A percentile compares a stretch with the other conserved stretches of the same genome.
Evolutionary conservation across 2,888 invertebrate genomes (phyloP).

Genomic region (Caenorhabditis angaria): DNA sequence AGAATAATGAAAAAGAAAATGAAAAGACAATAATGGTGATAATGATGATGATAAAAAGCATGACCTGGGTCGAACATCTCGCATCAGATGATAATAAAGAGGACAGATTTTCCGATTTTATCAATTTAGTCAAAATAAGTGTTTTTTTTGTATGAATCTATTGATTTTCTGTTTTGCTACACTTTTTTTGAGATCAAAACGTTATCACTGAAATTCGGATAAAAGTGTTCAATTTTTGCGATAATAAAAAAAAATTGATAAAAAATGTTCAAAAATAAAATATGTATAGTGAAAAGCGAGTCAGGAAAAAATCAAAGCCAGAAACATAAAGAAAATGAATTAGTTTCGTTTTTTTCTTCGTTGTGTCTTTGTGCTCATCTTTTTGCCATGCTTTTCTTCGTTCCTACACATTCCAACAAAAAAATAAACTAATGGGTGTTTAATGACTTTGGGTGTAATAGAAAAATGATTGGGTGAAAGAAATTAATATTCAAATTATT

Average conservation of each 20-base stretch:
- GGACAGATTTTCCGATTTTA: background rate
- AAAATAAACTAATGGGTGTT: background rate
- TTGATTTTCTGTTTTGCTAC: no score
- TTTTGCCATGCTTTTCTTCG: background rate
- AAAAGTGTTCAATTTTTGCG: no score
- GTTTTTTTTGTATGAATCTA: no score
- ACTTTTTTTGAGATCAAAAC: no score
- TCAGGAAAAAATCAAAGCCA: background rate
- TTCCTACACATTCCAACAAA: background rate
- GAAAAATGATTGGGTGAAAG: background rate
- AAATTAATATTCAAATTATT: background rate
- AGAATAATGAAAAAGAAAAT: background rate
- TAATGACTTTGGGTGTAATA: background rate
- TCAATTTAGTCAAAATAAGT: no score
- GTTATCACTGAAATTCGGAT: no score
- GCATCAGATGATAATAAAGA: background rate
- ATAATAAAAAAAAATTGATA: no score
- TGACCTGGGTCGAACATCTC: conserved; percentile 1
- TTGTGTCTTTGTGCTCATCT: conserved; percentile 2
- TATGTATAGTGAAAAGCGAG: background rate
- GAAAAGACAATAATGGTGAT: background rate
- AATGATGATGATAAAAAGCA: conserved; percentile 1
- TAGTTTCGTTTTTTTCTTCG: conserved; percentile 1
- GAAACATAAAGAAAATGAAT: conserved; percentile 4
- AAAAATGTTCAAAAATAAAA: background rate